Evolutionary conservation across 2,797 vertebrate species (phyloP).

Genomic region (Acrossocheilus fasciatus): DNA sequence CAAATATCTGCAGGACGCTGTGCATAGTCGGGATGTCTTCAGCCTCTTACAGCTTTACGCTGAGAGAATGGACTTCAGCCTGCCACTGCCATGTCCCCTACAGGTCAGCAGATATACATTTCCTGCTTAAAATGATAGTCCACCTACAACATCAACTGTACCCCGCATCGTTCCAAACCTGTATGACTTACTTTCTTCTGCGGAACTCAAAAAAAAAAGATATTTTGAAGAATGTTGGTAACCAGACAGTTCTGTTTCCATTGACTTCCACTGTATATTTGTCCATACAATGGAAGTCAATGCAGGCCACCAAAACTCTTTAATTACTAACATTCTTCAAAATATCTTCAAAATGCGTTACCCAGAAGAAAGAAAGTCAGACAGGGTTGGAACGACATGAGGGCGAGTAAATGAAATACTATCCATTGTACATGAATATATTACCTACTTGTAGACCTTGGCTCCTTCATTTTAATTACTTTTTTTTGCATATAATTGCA

Average conservation of each 20-base stretch:
- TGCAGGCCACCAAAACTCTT: background rate
- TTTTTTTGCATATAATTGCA: background rate
- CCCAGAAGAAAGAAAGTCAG: background rate
- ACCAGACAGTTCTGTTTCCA: background rate
- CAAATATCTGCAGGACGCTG: slow-evolving; percentile 77
- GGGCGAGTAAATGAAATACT: background rate
- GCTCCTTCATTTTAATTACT: background rate
- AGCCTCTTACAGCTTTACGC: slow-evolving; percentile 82
- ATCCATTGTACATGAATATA: background rate
- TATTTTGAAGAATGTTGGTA: background rate
- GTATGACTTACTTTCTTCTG: background rate
- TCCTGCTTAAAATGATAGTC: background rate
- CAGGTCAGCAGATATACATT: slow-evolving; percentile 66
- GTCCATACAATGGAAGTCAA: background rate
- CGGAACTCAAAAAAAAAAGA: background rate
- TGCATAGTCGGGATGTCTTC: slow-evolving; percentile 79
- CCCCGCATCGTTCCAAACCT: background rate
- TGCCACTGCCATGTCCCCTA: slow-evolving; percentile 72
- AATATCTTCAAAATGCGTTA: background rate
- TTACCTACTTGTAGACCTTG: background rate
- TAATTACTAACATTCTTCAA: background rate
- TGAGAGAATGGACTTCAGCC: slow-evolving; percentile 79
- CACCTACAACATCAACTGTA: background rate
- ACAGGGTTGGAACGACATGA: background rate
- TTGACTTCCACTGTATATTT: background rate